Conservation (phyloP, 2,113 vertebrate species). For the Sialia sialis region DNA sequence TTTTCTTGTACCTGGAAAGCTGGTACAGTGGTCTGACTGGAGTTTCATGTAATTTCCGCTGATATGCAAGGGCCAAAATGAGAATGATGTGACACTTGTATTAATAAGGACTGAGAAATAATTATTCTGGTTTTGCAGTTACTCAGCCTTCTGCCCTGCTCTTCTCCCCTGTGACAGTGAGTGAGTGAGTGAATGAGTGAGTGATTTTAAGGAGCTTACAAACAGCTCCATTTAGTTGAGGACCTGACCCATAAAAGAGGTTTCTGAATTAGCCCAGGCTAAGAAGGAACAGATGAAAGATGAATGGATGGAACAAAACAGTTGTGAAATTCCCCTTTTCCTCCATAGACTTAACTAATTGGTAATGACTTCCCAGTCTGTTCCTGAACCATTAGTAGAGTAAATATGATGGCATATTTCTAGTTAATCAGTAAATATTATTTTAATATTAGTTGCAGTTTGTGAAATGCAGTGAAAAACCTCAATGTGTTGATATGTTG, state of each 20-base stretch:
- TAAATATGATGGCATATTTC: not conserved
- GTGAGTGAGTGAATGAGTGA: not conserved
- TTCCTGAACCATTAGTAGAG: not conserved
- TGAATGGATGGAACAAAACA: not conserved
- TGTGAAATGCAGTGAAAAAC: constrained; percentile 36
- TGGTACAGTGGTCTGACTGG: not conserved
- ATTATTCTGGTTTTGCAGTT: not conserved
- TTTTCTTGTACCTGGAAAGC: not conserved
- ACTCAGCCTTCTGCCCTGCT: not conserved
- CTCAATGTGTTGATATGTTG: not conserved
- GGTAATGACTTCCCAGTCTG: not conserved
- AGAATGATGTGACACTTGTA: not conserved
- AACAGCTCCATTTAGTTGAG: constrained; percentile 21
- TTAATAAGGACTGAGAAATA: not conserved
- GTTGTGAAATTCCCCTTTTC: constrained; percentile 43
- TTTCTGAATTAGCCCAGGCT: constrained; percentile 16
- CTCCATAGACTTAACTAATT: not conserved
- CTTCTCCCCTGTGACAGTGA: not conserved
- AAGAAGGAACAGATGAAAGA: constrained; percentile 26
- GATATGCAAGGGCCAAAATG: not conserved
- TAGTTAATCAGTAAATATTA: not conserved
- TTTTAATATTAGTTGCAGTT: not conserved
- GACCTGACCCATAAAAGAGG: not conserved
- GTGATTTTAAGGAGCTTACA: not conserved
- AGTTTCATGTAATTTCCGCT: not conserved